These are phyloP conservation scores for Sebastiscus tertius DNA, from an alignment of 2,797 vertebrate genomes.

Conservation along the genomic window DNA sequence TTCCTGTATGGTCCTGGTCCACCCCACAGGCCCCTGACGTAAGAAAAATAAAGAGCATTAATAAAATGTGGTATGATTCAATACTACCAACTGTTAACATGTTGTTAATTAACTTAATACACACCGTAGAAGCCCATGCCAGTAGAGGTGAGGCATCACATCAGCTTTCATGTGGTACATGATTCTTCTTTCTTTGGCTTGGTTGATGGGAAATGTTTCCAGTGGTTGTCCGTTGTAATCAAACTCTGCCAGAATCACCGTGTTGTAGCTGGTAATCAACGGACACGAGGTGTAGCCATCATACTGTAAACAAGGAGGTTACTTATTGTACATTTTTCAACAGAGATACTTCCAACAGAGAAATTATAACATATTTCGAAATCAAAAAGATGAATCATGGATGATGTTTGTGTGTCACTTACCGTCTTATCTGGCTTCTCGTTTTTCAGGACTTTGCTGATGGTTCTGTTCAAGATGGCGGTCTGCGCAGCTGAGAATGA, in stretches of 20 bases:
- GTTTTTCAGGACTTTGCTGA: slow-evolving; percentile 90
- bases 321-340: not conserved
- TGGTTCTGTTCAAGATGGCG: slow-evolving; percentile 89
- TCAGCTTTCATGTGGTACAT: slow-evolving; percentile 98
- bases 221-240: slow-evolving; percentile 90
- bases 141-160: slow-evolving; percentile 95
- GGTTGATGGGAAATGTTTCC: slow-evolving; percentile 97
- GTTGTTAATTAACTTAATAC: slow-evolving; percentile 29
- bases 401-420: slow-evolving; percentile 15
- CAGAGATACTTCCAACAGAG: not conserved
- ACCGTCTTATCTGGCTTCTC: slow-evolving; percentile 87
- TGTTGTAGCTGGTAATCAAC: slow-evolving; percentile 91
- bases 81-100: not conserved
- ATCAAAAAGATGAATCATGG: not conserved
- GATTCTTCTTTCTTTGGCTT: slow-evolving; percentile 89
- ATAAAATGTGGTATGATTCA: not conserved
- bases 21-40: slow-evolving; percentile 92
- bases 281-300: slow-evolving; percentile 98
- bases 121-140: slow-evolving; percentile 93
- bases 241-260: slow-evolving; percentile 95
- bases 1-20: slow-evolving; percentile 92
- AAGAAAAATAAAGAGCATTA: slow-evolving; percentile 43
- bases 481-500: slow-evolving; percentile 90
- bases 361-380: not conserved
- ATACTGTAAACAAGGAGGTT: slow-evolving; percentile 83